Conservation (phyloP, 2,888 invertebrate species). For the Aquatica leii region DNA sequence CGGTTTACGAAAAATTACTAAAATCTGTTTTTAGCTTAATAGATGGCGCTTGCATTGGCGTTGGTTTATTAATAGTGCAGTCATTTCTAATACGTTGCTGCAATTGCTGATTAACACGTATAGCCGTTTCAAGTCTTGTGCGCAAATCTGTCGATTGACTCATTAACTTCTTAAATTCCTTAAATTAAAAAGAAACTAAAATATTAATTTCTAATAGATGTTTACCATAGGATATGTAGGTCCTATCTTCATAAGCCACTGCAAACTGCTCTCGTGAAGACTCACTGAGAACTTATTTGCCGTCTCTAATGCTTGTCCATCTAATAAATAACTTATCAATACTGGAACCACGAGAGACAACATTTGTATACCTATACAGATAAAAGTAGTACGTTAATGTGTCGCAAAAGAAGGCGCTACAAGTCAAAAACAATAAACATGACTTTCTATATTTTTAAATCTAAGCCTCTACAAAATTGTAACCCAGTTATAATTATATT, state of each 20-base stretch:
- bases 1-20: conserved; percentile 75
- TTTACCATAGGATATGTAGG: conserved; percentile 87
- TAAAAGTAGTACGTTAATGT: too few species aligned
- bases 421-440: too few species aligned
- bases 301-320: conserved; percentile 69
- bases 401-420: too few species aligned
- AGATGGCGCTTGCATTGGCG: conserved; percentile 68
- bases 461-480: too few species aligned
- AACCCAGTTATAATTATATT: too few species aligned
- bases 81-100: conserved; percentile 64
- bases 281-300: conserved; percentile 71
- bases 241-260: conserved; percentile 90
- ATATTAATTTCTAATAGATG: neutral
- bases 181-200: conserved; percentile 43
- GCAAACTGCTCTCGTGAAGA: conserved; percentile 88
- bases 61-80: conserved; percentile 58
- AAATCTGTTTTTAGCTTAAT: conserved; percentile 95
- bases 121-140: conserved; percentile 83
- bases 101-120: conserved; percentile 75
- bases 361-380: conserved; percentile 84
- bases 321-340: conserved; percentile 84
- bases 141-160: conserved; percentile 82
- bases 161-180: conserved; percentile 93
- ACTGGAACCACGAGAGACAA: conserved; percentile 89
- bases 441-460: too few species aligned